Base-by-base conservation (phyloP, 1,140 invertebrate species). In the Trypoxylus dichotomus region DNA sequence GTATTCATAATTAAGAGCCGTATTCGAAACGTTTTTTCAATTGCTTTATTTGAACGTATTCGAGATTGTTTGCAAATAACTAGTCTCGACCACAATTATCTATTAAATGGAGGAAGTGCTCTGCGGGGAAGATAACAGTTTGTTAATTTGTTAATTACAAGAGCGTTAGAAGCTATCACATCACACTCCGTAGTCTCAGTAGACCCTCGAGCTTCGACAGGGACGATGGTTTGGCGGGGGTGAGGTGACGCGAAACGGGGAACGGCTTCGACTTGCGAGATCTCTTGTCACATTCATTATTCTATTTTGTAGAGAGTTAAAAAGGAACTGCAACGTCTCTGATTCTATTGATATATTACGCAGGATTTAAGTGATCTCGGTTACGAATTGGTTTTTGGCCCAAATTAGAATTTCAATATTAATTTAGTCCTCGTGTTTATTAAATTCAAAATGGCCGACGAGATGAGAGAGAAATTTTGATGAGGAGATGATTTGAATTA, bases 281-380 rank as follows among this genome's bases (percentile, higher is more conserved):
- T 27, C 63, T 29, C 42, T 19, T 74, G 60, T 29, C 72, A 75
- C 77, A 78, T 78, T 78, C 77, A 78, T 78, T 78, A 78, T 78
- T 78, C 77, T 71, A 78, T 78, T 75, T 78, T 21, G 21, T 74
- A 43, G 71, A 37, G 60, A 42, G 63, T 72, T 77, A 73, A 73
- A 72, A 77, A 77, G 71, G 54, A 73, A n/a, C 29, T 21, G 72
- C 47, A 27, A 11, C 60, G 60, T 63, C 47, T 27, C 25, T 63
- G 60, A 63, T 63, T 63, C 60, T 24, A 19, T 47, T 32, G 29
- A 43, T 47, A 19, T 47, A 47, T 15, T 47, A 32, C 13, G 10
- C 76, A 77, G 76, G 71, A 77, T 72, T 77, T 77, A 77, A 54
- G 41, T 43, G 54, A 19, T 60, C 54, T 60, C n/a, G 24, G n/a